Percentiles rank a stretch among this genome's conserved stretches.
These are phyloP conservation scores for Augiades crinisus DNA, from an alignment of 2,888 invertebrate genomes.

Conservation along the genomic window DNA sequence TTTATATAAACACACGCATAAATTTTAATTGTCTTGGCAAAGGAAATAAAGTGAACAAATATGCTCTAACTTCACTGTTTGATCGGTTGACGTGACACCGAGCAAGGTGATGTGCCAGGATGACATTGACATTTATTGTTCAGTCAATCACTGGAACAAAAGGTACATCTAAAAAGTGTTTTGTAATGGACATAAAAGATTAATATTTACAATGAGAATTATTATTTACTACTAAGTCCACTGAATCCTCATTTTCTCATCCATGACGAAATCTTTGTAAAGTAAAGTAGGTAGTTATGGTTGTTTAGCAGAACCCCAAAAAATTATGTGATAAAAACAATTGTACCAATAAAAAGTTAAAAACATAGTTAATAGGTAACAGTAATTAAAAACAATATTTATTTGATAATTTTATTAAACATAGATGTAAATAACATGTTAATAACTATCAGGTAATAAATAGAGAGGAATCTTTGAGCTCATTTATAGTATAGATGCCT, in stretches of 20 bases:
- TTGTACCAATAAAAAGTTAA: too few species aligned
- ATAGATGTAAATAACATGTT: constrained; percentile 40
- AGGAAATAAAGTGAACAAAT: constrained; percentile 20
- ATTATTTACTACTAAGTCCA: not conserved
- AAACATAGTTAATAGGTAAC: too few species aligned
- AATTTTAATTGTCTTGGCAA: constrained; percentile 22
- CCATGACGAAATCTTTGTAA: too few species aligned
- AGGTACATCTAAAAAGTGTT: not conserved
- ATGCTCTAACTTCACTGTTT: constrained; percentile 9
- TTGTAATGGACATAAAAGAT: not conserved
- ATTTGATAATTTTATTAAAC: constrained; percentile 21
- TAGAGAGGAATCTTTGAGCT: constrained; percentile 66
- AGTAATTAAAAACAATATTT: too few species aligned
- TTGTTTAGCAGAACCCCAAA: too few species aligned
- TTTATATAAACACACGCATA: constrained; percentile 16
- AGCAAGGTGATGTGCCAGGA: constrained; percentile 10
- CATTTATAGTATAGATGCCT: constrained; percentile 33
- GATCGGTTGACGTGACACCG: constrained; percentile 13
- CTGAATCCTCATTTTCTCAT: not conserved
- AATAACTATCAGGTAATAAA: constrained; percentile 70
- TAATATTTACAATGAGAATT: too few species aligned
- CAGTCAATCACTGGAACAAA: not conserved
- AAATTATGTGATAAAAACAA: too few species aligned
- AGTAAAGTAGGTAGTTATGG: too few species aligned
- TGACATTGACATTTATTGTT: constrained; percentile 15